Conservation (phyloP, 64 coral and sea anemone genomes). For the Stylophora pistillata region DNA sequence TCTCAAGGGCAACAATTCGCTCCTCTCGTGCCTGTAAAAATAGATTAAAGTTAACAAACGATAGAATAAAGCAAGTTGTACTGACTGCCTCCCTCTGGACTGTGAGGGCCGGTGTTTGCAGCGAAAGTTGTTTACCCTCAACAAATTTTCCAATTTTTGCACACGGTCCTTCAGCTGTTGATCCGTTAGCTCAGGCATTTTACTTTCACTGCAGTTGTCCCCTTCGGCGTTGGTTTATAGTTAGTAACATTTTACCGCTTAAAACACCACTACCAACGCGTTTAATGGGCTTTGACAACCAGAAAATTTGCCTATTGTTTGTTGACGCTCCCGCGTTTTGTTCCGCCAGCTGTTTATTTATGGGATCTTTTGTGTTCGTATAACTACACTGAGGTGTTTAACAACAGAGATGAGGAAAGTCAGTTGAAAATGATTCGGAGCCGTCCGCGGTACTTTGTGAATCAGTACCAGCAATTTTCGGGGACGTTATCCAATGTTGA, state of each 20-base stretch:
- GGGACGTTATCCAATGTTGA: slow-evolving; percentile 58
- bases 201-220: background rate
- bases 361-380: background rate
- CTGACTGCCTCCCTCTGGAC: too few species aligned
- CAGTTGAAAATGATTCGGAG: slow-evolving; percentile 19
- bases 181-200: slow-evolving; percentile 83
- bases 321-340: slow-evolving; percentile 32
- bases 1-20: slow-evolving; percentile 95
- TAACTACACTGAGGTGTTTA: too few species aligned
- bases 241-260: background rate
- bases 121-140: slow-evolving; percentile 55
- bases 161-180: slow-evolving; percentile 84
- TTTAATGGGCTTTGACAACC: slow-evolving; percentile 66
- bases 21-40: slow-evolving; percentile 89
- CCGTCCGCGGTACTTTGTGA: slow-evolving; percentile 68
- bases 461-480: slow-evolving; percentile 70
- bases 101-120: background rate
- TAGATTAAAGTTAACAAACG: background rate
- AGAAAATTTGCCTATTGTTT: slow-evolving; percentile 47
- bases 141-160: slow-evolving; percentile 90
- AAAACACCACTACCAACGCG: slow-evolving; percentile 1
- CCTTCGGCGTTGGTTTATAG: background rate
- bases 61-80: background rate
- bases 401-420: too few species aligned
- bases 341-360: slow-evolving; percentile 55